These are phyloP conservation scores for Julus scandinavius DNA, from an alignment of 2,888 invertebrate species.

Conservation along the genomic window DNA sequence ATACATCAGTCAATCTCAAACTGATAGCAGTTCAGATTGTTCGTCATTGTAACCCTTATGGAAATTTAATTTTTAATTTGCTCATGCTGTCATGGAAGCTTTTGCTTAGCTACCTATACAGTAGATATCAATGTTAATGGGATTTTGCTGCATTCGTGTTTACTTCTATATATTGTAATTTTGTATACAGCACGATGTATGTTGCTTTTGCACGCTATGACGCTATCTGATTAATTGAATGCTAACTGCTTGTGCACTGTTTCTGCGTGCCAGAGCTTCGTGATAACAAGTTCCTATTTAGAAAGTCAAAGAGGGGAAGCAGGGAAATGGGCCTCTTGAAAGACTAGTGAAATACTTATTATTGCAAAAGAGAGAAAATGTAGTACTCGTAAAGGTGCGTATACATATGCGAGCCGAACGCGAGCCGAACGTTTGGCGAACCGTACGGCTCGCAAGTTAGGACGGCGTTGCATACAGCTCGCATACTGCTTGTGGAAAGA, in stretches of 20 bases:
- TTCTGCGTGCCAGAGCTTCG: background rate
- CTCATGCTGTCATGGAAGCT: background rate
- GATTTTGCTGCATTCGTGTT: background rate
- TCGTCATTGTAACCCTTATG: background rate
- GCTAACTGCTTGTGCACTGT: background rate
- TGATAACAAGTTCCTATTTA: background rate
- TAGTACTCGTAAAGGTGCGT: too few relatives aligned
- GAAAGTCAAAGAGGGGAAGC: background rate
- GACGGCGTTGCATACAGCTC: too few relatives aligned
- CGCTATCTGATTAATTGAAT: background rate
- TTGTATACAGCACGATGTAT: background rate
- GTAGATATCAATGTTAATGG: background rate
- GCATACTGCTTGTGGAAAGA: too few relatives aligned
- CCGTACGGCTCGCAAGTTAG: too few relatives aligned
- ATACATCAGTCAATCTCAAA: background rate
- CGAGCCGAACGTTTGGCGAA: too few relatives aligned
- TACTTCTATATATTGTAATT: background rate
- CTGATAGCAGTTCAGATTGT: background rate
- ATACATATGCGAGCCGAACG: too few relatives aligned
- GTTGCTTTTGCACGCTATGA: background rate
- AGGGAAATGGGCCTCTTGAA: background rate
- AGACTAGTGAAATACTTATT: background rate
- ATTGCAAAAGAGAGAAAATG: background rate
- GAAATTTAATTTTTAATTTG: background rate
- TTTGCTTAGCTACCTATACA: background rate